Conservation (phyloP, 2,888 invertebrate genomes). For the Arctia plantaginis region DNA sequence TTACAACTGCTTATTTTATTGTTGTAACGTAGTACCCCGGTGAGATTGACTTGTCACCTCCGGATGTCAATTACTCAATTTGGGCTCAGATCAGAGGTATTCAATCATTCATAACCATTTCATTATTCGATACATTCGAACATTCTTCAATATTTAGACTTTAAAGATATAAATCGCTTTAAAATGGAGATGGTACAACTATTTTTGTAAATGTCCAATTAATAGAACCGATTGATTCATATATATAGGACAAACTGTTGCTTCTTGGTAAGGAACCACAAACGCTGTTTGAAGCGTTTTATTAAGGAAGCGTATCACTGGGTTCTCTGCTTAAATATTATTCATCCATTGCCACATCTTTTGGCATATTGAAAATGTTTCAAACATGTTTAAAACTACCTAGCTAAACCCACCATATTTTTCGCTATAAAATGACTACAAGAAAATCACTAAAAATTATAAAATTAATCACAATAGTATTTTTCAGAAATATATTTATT, state of each 20-base stretch:
- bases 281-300: not conserved
- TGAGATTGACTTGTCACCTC: conserved; percentile 54
- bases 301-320: not conserved
- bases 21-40: conserved; percentile 13
- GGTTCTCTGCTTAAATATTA: not conserved
- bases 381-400: not conserved
- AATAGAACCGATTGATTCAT: not conserved
- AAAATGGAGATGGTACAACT: not conserved
- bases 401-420: not conserved
- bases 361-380: too few relatives aligned
- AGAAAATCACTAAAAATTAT: not conserved
- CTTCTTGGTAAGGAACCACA: not conserved
- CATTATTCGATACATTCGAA: not conserved
- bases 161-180: not conserved
- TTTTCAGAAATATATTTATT: not conserved
- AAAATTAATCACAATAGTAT: not conserved
- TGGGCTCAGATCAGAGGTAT: conserved; percentile 43
- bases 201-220: not conserved
- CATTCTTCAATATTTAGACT: not conserved
- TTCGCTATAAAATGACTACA: not conserved
- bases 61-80: conserved; percentile 65
- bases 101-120: conserved; percentile 29
- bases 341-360: too few relatives aligned
- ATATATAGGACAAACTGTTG: not conserved
- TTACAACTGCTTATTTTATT: not conserved